Conservation (phyloP, 2,888 invertebrate species). For the Eupeodes latifasciatus region DNA sequence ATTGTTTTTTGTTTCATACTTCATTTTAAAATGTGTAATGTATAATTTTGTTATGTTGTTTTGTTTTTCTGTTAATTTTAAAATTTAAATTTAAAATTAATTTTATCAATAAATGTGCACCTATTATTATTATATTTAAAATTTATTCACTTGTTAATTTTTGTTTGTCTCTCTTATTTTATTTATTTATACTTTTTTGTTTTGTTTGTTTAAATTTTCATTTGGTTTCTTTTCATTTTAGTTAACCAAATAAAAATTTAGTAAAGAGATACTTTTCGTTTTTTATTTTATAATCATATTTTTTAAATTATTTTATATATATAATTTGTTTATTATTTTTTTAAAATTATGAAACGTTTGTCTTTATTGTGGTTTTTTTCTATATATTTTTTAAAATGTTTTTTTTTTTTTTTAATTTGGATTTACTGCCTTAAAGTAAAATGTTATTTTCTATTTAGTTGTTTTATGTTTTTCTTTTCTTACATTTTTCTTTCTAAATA, state of each 20-base stretch:
- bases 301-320: conserved; percentile 39
- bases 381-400: conserved; percentile 34
- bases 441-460: conserved; percentile 37
- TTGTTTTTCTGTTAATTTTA: conserved; percentile 50
- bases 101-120: conserved; percentile 76
- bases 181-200: not conserved
- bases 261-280: conserved; percentile 40
- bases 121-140: conserved; percentile 70
- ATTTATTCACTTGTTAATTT: conserved; percentile 64
- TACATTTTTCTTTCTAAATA: conserved; percentile 52
- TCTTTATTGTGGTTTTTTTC: conserved; percentile 63
- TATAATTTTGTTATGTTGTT: conserved; percentile 43
- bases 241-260: conserved; percentile 67
- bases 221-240: conserved; percentile 49
- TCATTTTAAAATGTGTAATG: conserved; percentile 27
- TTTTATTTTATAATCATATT: not conserved
- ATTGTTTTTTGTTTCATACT: conserved; percentile 35
- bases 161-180: conserved; percentile 29
- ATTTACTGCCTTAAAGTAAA: conserved; percentile 61
- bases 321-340: conserved; percentile 39
- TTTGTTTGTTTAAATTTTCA: conserved; percentile 42
- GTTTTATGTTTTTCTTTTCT: conserved; percentile 20
- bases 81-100: conserved; percentile 47
- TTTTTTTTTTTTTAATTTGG: conserved; percentile 28
- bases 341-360: conserved; percentile 76